Percentiles rank a stretch among this genome's conserved stretches.
Conservation (phyloP, 2,888 invertebrate genomes). For the Plusia festucae region DNA sequence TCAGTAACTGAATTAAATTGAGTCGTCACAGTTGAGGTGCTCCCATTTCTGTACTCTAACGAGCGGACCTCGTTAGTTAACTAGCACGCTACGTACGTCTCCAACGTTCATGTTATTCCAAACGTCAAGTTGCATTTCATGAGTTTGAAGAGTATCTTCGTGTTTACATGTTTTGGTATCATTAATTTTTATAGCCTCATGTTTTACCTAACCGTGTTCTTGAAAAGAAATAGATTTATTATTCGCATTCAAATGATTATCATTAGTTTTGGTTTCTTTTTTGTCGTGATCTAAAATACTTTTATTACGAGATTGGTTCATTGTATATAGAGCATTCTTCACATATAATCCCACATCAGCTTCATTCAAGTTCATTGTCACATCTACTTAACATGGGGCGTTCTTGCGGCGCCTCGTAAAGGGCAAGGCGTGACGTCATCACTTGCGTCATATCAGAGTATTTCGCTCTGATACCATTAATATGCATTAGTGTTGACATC, state of each 20-base stretch:
- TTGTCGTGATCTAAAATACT: neutral
- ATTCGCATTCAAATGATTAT: neutral
- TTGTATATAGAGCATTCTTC: neutral
- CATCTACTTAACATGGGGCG: conserved; percentile 45
- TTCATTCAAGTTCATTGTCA: conserved; percentile 69
- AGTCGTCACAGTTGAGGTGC: conserved; percentile 57
- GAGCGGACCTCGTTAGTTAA: conserved; percentile 65
- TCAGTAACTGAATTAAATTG: conserved; percentile 50
- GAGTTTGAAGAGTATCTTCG: conserved; percentile 13
- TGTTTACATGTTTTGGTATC: conserved; percentile 11
- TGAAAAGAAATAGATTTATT: neutral
- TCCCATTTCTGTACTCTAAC: conserved; percentile 59
- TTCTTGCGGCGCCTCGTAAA: conserved; percentile 43
- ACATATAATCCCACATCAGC: conserved; percentile 16
- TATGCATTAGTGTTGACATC: conserved; percentile 66
- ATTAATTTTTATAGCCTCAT: neutral
- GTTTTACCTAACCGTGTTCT: neutral
- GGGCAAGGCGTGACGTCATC: conserved; percentile 64
- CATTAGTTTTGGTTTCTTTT: neutral
- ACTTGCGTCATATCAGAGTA: conserved; percentile 56
- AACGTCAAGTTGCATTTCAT: conserved; percentile 21
- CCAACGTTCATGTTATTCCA: conserved; percentile 21
- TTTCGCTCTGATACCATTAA: conserved; percentile 60
- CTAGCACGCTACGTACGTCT: conserved; percentile 41
- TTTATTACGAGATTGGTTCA: neutral